These are phyloP conservation scores for Mythimna impura DNA, from an alignment of 2,888 invertebrate species.

Conservation along the genomic window DNA sequence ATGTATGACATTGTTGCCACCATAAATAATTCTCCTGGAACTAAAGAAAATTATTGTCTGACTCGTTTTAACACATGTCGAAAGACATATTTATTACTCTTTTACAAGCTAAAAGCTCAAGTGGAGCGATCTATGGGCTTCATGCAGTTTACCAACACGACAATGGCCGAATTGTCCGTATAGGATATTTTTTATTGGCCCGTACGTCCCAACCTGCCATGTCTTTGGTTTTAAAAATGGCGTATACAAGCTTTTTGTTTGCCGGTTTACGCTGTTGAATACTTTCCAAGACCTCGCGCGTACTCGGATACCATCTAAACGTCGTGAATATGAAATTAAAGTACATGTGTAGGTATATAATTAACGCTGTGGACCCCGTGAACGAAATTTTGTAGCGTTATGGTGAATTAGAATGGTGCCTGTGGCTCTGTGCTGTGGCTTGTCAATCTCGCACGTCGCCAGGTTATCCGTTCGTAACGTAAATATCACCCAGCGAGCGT, in stretches of 20 bases:
- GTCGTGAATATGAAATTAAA: conserved; percentile 90
- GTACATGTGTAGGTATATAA: conserved; percentile 90
- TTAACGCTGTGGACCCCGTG: conserved; percentile 87
- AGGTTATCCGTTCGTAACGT: conserved; percentile 89
- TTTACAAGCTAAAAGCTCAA: conserved; percentile 88
- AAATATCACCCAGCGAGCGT: conserved; percentile 88
- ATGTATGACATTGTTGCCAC: conserved; percentile 74
- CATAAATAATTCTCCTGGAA: conserved; percentile 70
- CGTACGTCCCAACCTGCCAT: conserved; percentile 89
- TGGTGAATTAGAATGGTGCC: conserved; percentile 91
- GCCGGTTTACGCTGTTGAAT: conserved; percentile 90
- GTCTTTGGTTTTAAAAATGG: conserved; percentile 92
- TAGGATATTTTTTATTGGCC: conserved; percentile 90
- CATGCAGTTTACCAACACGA: conserved; percentile 91
- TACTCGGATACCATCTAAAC: conserved; percentile 83
- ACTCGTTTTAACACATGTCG: conserved; percentile 88
- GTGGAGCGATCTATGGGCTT: conserved; percentile 90
- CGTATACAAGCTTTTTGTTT: conserved; percentile 92
- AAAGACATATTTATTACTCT: conserved; percentile 89
- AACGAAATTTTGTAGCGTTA: conserved; percentile 88
- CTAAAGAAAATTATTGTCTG: conserved; percentile 79
- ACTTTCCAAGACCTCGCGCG: conserved; percentile 85
- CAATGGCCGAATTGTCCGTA: conserved; percentile 90
- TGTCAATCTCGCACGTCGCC: conserved; percentile 90
- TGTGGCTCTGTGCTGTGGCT: conserved; percentile 87